phyloP scores from a whole-genome alignment of 2,113 vertebrate genomes.

The Nymphicus hollandicus region DNA sequence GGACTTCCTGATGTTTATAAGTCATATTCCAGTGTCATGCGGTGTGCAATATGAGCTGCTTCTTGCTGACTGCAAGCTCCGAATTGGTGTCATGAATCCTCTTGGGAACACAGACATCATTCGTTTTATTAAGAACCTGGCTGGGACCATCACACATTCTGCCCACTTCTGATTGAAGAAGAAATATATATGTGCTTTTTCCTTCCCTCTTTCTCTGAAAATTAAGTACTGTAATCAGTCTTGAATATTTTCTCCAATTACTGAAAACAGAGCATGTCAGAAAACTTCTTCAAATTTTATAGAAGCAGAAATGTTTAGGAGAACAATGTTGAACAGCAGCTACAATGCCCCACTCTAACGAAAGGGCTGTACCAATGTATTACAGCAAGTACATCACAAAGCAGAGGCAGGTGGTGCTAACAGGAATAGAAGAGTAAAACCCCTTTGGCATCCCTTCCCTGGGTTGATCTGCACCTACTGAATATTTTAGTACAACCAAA shows the following conservation, averaged over 20 bases:
- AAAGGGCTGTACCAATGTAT: background rate
- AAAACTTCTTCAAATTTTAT: background rate
- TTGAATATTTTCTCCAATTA: background rate
- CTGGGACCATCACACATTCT: conserved; percentile 10
- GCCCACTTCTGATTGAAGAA: conserved; percentile 21
- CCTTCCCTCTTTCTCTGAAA: background rate
- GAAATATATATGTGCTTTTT: background rate
- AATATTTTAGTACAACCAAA: background rate
- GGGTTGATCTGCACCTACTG: background rate
- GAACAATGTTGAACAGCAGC: background rate
- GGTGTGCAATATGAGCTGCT: conserved; percentile 57
- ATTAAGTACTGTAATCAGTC: background rate
- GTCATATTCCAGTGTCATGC: conserved; percentile 50
- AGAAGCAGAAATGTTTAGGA: background rate
- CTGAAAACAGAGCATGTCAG: background rate
- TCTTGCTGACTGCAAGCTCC: conserved; percentile 54
- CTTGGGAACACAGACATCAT: conserved; percentile 55
- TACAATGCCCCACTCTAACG: background rate
- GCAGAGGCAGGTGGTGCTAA: background rate
- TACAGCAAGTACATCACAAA: background rate
- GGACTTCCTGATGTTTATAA: conserved; percentile 63
- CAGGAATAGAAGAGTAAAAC: background rate
- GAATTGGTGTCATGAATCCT: conserved; percentile 43
- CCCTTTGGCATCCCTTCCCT: accelerated
- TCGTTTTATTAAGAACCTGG: conserved; percentile 55